phyloP scores from a whole-genome alignment of 1,140 invertebrate species.

The Reticulitermes speratus region DNA sequence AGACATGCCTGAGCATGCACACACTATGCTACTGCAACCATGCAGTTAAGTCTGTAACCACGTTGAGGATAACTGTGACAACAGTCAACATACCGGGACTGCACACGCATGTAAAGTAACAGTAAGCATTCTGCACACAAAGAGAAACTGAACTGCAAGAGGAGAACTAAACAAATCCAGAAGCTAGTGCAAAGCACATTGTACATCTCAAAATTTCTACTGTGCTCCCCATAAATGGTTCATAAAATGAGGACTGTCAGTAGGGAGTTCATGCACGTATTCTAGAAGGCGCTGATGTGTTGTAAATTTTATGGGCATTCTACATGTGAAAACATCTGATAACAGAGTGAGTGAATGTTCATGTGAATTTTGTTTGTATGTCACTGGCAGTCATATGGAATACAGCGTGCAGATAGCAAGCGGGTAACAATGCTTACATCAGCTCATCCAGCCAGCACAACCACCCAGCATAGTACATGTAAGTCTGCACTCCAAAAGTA shows the following conservation, averaged over 20 bases:
- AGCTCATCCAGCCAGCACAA: not conserved
- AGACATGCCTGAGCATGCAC: not conserved
- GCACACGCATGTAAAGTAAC: not conserved
- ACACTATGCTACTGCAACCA: not conserved
- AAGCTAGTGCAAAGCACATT: no score
- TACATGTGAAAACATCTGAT: not conserved
- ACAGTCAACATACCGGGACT: no score
- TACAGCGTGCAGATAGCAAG: not conserved
- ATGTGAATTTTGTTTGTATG: not conserved
- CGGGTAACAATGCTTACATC: not conserved
- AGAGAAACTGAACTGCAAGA: no score
- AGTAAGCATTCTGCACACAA: not conserved
- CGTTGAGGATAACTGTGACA: no score
- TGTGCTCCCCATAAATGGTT: not conserved
- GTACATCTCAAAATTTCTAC: not conserved
- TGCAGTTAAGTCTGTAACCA: no score
- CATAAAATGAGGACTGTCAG: not conserved
- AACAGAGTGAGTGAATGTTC: not conserved
- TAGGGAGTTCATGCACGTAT: not conserved
- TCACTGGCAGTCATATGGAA: not conserved
- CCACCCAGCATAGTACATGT: not conserved
- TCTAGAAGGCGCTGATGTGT: not conserved
- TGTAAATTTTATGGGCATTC: not conserved
- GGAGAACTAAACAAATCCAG: no score
- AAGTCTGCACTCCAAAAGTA: conserved; percentile 13